A percentile compares a stretch with the other conserved stretches of the same genome.
Evolutionary conservation across 2,888 invertebrate species (phyloP).

Genomic region (Exocentrus adspersus): DNA sequence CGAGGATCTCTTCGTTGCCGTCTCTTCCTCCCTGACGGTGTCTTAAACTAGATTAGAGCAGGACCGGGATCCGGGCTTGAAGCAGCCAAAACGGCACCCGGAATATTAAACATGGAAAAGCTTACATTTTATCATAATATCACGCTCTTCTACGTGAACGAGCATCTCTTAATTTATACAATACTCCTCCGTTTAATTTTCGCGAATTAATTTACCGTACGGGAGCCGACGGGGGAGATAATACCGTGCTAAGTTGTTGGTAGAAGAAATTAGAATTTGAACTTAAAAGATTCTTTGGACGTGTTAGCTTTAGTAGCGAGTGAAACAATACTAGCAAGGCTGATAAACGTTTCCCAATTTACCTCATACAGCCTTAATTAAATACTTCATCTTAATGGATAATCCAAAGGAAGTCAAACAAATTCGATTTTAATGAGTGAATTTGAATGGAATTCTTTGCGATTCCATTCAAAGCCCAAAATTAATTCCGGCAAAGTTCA

Average conservation of each 20-base stretch:
- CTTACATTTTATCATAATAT: constrained; percentile 11
- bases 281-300: too few relatives aligned
- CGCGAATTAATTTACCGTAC: background rate
- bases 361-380: constrained; percentile 12
- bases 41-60: constrained; percentile 17
- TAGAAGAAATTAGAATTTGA: too few relatives aligned
- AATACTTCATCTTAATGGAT: constrained; percentile 4
- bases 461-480: background rate
- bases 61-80: background rate
- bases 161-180: constrained; percentile 9
- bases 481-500: background rate
- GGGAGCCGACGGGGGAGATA: background rate
- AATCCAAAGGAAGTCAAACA: constrained; percentile 9
- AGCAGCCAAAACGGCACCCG: background rate
- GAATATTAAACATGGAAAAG: constrained; percentile 14
- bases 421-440: constrained; percentile 11
- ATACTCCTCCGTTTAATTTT: constrained; percentile 3
- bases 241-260: background rate
- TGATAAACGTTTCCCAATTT: constrained; percentile 17
- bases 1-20: too few relatives aligned
- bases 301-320: too few relatives aligned
- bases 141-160: constrained; percentile 7
- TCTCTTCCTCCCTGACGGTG: background rate
- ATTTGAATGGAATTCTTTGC: constrained; percentile 8
- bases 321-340: too few relatives aligned